A percentile compares a stretch with the other conserved stretches of the same genome.
phyloP scores from a whole-genome alignment of 1,140 invertebrate genomes.

The Caenorhabditis elegans region DNA sequence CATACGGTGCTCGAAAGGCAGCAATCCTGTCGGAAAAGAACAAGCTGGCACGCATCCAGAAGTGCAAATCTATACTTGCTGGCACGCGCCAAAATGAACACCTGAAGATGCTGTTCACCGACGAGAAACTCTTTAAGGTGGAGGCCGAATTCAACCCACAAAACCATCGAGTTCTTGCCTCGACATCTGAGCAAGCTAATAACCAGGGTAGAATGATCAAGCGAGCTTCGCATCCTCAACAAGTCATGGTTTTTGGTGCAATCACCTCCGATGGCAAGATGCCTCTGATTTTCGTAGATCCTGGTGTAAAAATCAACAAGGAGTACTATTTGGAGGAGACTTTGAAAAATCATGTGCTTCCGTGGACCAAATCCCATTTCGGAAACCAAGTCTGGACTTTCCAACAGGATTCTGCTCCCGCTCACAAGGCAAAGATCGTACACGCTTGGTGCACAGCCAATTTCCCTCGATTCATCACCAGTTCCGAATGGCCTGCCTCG shows the following conservation, averaged over 20 bases:
- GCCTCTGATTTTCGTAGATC: background rate
- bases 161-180: background rate
- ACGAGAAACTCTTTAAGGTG: background rate
- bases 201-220: background rate
- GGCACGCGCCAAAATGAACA: background rate
- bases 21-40: background rate
- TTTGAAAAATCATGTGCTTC: background rate
- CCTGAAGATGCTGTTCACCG: background rate
- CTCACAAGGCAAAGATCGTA: constrained; percentile 8
- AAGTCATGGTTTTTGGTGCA: background rate
- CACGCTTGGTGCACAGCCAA: constrained; percentile 33
- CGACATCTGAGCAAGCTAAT: background rate
- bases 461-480: constrained; percentile 21
- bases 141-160: background rate
- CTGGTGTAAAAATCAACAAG: constrained; percentile 1
- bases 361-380: background rate
- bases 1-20: background rate
- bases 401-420: constrained; percentile 39
- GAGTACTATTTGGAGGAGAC: background rate
- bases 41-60: background rate
- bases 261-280: background rate
- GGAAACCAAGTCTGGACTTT: constrained; percentile 5
- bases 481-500: constrained; percentile 45
- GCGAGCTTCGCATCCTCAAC: background rate
- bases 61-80: background rate